A percentile compares a stretch with the other conserved stretches of the same genome.
Conservation (phyloP, 2,888 invertebrate genomes). For the Nomada goodeniana region DNA sequence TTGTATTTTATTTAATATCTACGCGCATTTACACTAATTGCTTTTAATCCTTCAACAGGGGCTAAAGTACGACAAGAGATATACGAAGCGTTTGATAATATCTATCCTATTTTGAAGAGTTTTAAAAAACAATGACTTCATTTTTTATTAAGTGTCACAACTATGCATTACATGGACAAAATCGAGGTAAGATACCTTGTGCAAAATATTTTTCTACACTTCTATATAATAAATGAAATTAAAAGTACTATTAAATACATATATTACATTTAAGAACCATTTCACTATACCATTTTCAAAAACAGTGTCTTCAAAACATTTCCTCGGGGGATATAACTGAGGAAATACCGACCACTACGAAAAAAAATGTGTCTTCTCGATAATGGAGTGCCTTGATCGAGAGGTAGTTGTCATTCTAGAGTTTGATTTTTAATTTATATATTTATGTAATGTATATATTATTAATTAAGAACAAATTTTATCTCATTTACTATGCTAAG, state of each 20-base stretch:
- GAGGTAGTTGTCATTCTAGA: constrained; percentile 28
- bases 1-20: neutral
- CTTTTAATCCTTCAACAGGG: constrained; percentile 85
- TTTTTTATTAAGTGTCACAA: constrained; percentile 3
- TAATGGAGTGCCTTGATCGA: constrained; percentile 52
- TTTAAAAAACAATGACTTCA: constrained; percentile 91
- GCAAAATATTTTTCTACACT: neutral
- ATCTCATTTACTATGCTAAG: constrained; percentile 2
- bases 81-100: constrained; percentile 97
- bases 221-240: too few relatives aligned
- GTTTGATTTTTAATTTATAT: constrained; percentile 25
- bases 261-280: too few relatives aligned
- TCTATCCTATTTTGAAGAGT: constrained; percentile 97
- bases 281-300: neutral
- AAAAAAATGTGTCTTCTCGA: constrained; percentile 42
- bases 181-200: constrained; percentile 28
- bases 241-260: too few relatives aligned
- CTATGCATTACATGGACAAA: constrained; percentile 6
- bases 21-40: neutral
- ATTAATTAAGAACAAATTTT: constrained; percentile 19
- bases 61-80: constrained; percentile 97
- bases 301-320: neutral
- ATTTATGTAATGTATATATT: constrained; percentile 36
- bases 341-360: constrained; percentile 10
- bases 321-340: neutral